A percentile compares a stretch with the other conserved stretches of the same genome.
phyloP scores from a whole-genome alignment of 2,888 invertebrate genomes.

The Drosophila picticornis region DNA sequence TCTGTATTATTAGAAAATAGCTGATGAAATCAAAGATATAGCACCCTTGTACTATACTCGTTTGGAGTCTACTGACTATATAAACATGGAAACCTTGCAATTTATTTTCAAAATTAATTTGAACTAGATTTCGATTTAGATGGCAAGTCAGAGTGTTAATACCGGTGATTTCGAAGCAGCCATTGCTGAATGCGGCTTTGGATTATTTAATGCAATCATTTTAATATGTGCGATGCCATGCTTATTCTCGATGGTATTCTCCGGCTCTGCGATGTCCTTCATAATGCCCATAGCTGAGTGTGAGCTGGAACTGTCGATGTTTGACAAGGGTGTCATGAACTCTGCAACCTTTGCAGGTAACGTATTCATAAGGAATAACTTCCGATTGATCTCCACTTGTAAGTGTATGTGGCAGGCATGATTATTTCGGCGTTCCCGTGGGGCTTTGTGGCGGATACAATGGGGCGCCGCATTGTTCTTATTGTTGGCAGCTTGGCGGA shows the following conservation, averaged over 20 bases:
- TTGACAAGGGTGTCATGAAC: conserved; percentile 90
- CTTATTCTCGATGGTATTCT: conserved; percentile 89
- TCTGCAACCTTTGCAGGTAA: conserved; percentile 90
- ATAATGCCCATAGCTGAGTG: conserved; percentile 91
- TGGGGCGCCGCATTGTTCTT: conserved; percentile 89
- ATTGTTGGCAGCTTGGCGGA: conserved; percentile 89
- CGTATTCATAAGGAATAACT: background rate
- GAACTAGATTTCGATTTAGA: conserved; percentile 5
- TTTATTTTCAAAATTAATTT: conserved; percentile 50
- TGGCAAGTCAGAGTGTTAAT: conserved; percentile 30
- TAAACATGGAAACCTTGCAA: conserved; percentile 11
- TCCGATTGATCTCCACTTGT: background rate
- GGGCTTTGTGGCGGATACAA: conserved; percentile 91
- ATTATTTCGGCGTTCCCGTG: conserved; percentile 90
- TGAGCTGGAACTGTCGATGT: conserved; percentile 88
- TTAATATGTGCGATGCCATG: conserved; percentile 88
- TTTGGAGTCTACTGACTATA: background rate
- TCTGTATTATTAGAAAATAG: background rate
- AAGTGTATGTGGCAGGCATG: conserved; percentile 88
- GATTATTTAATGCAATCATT: conserved; percentile 89
- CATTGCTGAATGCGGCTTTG: conserved; percentile 89
- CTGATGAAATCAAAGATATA: background rate
- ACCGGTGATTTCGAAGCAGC: conserved; percentile 89
- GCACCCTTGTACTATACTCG: background rate
- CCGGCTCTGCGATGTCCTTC: conserved; percentile 89